phyloP scores from a whole-genome alignment of 2,888 invertebrate species.

The Labia minor region DNA sequence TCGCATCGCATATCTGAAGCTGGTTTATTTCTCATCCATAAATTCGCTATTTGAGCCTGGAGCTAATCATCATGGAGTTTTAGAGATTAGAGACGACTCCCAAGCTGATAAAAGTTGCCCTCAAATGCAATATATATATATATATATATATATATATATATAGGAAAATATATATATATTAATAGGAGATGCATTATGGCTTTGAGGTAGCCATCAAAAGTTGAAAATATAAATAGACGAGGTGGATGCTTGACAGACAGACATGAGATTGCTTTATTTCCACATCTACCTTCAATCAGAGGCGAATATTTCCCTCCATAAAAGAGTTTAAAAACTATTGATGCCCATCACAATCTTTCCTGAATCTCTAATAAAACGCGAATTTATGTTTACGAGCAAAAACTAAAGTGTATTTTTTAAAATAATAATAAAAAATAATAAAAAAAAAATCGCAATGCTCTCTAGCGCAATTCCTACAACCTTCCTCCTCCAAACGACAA shows the following conservation, averaged over 20 bases:
- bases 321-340: constrained; percentile 8
- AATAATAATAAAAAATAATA: background rate
- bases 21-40: background rate
- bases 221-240: constrained; percentile 1
- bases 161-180: no score
- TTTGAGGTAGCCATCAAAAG: background rate
- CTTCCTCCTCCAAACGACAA: background rate
- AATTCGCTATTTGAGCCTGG: background rate
- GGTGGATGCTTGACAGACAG: background rate
- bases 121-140: background rate
- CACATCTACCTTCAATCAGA: background rate
- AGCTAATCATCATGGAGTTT: background rate
- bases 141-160: no score
- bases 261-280: background rate
- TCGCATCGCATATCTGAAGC: background rate
- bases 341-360: background rate
- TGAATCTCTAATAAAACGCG: background rate
- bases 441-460: background rate
- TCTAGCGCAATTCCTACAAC: background rate
- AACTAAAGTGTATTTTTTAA: background rate
- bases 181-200: background rate
- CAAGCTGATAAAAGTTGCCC: background rate
- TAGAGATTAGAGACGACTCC: constrained; percentile 13
- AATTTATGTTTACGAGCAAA: constrained; percentile 13
- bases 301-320: background rate